Base-by-base conservation (phyloP, 2,888 invertebrate genomes). In the Drosophila ezoana region DNA sequence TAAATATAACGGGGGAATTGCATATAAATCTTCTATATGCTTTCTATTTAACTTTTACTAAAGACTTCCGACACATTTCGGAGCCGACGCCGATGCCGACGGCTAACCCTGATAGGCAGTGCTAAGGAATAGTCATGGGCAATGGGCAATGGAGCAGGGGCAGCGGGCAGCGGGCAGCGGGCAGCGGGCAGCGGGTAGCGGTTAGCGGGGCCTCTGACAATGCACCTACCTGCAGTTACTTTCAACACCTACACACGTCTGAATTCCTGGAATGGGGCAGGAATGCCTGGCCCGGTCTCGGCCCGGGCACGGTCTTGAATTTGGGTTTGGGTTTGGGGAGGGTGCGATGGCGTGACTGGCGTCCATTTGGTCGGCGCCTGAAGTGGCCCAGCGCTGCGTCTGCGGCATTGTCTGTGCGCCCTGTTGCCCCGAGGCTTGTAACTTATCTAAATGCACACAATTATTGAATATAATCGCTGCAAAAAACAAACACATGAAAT, bases 371-470 rank as follows among this genome's bases (percentile, higher is more conserved):
- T 14, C 72, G 62, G 72, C 66, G 82, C 71, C 70, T 72, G 63
- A 71, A 79, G 74, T 64, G 83, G 79, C 72, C 28, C 77, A 58
- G 60, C 41, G 43, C 37, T 53, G 16, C 48, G 52, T 62, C 61
- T 45, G 56, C n/a, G 61, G 62, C 69, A 49, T 72, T 74, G 75
- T 72, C 69, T 70, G 66, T 79, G 73, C 57, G 66, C 41, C 40
- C 43, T 14, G 40, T 62, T 52, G 76, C 51, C 82, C 61, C 70
- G 70, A 52, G 86, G 86, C 86, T 82, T 82, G 79, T 72, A 86
- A 83, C 82, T 88, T 87, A 87, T 87, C 87, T 89, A 89, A 87
- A 87, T 87, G 89, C 77, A 85, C 87, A 87, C 87, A 89, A 87
- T 87, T 87, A 89, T 87, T 87, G 89, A 87, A 87, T 89, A 87